Conservation (phyloP, 2,797 vertebrate genomes). For the Cyclura pinguis region DNA sequence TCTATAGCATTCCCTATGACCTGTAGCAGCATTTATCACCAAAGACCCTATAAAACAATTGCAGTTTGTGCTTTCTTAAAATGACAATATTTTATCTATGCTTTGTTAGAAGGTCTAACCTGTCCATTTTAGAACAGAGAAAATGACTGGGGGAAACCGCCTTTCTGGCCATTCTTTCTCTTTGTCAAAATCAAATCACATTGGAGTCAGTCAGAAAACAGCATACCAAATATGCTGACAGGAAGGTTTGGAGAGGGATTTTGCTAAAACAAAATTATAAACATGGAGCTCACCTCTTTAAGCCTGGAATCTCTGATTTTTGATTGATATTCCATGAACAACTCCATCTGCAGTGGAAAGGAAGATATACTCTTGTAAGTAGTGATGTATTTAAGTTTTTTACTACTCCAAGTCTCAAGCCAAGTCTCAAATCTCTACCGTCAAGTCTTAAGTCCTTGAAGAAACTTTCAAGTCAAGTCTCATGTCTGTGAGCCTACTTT, state of each 20-base stretch:
- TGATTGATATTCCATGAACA: background rate
- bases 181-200: conserved; percentile 32
- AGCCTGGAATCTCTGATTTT: background rate
- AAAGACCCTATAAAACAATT: background rate
- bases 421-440: no score
- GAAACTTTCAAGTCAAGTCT: no score
- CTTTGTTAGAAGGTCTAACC: background rate
- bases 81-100: background rate
- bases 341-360: background rate
- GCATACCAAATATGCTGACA: conserved; percentile 3
- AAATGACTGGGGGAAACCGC: no score
- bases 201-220: background rate
- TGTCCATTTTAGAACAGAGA: background rate
- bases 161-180: conserved; percentile 16
- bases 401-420: no score
- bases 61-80: background rate
- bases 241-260: conserved; percentile 26
- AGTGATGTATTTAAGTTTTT: no score
- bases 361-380: no score
- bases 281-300: background rate
- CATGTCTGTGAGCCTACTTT: no score
- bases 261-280: background rate
- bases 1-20: background rate
- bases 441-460: no score
- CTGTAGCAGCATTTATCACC: background rate